Evolutionary conservation across 2,797 vertebrate species (phyloP), one percentile per base, ranked within the genome.

Genomic region (Catamblyrhynchus diadema): DNA sequence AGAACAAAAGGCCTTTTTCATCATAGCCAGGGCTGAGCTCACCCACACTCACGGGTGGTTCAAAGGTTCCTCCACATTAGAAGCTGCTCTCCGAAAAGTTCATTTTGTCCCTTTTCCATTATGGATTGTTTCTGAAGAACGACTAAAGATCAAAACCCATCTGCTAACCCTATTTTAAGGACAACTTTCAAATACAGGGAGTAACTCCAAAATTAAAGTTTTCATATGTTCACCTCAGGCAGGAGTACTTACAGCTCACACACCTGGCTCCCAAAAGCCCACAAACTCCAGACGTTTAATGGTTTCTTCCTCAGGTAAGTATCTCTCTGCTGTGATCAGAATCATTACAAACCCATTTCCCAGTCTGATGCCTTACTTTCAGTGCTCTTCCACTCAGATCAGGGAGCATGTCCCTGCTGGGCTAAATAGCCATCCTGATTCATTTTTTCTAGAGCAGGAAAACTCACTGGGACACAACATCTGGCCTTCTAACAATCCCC

Each of bases 1-100:
- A 85, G 92, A 90, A 93, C 81, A 94, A 93, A 95, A 89, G 75
- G 44, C 18, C 65, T 73, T 86, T 82, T 64, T 92, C 61, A 82
- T 83, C 45, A 39, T 14, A 70, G 62, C 42, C 35, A 5, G 70
- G 61, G 50, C 74, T 50, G 71, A 51, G 33, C 64, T 95, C 78
- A 69, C 67, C 84, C 84, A 64, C 90, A 30, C 80, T 78, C 92
- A 78, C 1, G 0, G 75, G 54, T 5, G 83, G 65, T 91, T 96
- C 92, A 96, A 95, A 95, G 71, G 92, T 72, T 89, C 81, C 42
- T 72, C 57, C 47, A 54, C 21, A 6, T 92, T 62, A 95, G 88
- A 95, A 86, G 81, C 6, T 53, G 21, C 69, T 89, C 81, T 42
- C 71, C 33, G 42, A 44, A 87, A 96, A 92, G 86, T 93, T 96